Evolutionary conservation across 2,888 invertebrate species (phyloP), one percentile per base, ranked within the genome.

Genomic region (Desoria tigrina): DNA sequence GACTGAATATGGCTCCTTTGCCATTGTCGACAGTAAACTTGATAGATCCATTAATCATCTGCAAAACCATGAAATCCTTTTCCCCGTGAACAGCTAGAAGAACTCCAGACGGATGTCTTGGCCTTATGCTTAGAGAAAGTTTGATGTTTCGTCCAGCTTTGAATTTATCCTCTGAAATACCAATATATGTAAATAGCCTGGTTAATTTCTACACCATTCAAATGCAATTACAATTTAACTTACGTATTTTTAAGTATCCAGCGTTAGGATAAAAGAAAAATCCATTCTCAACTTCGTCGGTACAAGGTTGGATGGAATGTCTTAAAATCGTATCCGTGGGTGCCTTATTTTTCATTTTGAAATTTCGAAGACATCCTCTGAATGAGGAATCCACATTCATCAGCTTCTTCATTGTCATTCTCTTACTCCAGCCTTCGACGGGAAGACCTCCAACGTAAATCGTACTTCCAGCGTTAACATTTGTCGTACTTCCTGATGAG

Each of bases 31-130:
- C 92, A 0, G 88, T 87, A 76, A 94, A 88, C 66, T 87, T 86
- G 24, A 98, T 86, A 63, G 88, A 86, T 69, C 96, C 95, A 75
- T 94, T 87, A 2, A 91, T 83, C 83, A 98, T 84, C 80, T 98
- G 94, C 58, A 98, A 82, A 0, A 94, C 84, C 73, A 97, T 82
- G 80, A 87, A 95, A 77, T 96, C 93, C 63, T 84, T 86, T 73
- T 83, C 86, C 18, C 92, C 92, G 78, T 94, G 90, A 2, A 93
- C 92, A 2, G 93, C 88, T 72, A 95, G 83, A 51, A 99, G 80
- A 23, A 97, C 83, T 2, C 97, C 98, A 1, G 90, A 88, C 4
- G 87, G 84, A 73, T 88, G 87, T 21, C 96, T 85, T 0, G 96
- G 94, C 69, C 90, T 90, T 65, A 97, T 89, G 72, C 93, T 90